Evolutionary conservation across 2,113 vertebrate genomes (phyloP).

Genomic region (Pygathrix nemaeus): DNA sequence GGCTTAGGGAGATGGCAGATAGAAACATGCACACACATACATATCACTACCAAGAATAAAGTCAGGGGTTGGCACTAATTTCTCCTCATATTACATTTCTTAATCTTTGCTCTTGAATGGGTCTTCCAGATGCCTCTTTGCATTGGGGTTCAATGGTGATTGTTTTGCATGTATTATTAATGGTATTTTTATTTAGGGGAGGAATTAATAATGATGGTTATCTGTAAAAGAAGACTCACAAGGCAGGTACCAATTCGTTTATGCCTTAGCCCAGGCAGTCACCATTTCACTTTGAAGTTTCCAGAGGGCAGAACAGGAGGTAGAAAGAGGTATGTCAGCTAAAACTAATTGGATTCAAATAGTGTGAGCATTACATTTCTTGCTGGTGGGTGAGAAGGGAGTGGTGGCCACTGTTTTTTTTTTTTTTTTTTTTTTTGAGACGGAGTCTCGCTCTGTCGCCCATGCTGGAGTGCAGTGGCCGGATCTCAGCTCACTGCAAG

Average conservation of each 20-base stretch:
- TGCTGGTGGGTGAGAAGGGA: background rate
- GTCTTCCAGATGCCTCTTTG: background rate
- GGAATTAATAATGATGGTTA: background rate
- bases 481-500: no score
- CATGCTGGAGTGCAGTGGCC: no score
- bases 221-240: background rate
- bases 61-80: background rate
- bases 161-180: background rate
- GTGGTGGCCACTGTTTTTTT: background rate
- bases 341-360: background rate
- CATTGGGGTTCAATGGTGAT: background rate
- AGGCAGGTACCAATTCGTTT: background rate
- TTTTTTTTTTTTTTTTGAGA: no score
- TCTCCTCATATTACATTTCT: background rate
- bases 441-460: no score
- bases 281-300: background rate
- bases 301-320: background rate
- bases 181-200: background rate
- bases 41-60: fast-evolving
- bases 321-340: background rate
- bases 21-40: fast-evolving
- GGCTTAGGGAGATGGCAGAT: background rate
- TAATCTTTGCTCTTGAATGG: background rate
- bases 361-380: background rate
- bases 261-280: background rate